Evolutionary conservation across 2,113 vertebrate species (phyloP).

Genomic region (Cynoglossus semilaevis): DNA sequence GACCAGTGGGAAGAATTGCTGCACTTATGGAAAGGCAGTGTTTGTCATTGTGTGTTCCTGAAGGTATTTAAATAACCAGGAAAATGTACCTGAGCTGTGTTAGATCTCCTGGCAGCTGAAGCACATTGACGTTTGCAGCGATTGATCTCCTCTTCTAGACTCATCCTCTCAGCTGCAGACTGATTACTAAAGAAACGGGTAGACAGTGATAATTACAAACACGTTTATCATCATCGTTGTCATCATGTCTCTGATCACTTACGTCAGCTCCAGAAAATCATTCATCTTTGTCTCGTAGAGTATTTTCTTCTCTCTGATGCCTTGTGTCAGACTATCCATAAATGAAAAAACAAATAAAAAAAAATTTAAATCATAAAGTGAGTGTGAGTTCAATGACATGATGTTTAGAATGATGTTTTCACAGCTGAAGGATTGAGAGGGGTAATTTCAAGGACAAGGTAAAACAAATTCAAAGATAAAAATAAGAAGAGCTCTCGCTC

Average conservation of each 20-base stretch:
- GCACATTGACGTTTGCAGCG: constrained; percentile 59
- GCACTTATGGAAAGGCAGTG: no score
- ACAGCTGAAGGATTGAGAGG: no score
- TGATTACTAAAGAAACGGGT: constrained; percentile 71
- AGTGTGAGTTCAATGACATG: no score
- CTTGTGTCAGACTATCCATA: constrained; percentile 68
- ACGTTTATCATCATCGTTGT: accelerated
- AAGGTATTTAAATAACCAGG: no score
- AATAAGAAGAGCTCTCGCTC: no score
- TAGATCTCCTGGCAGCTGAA: constrained; percentile 73
- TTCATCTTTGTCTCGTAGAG: constrained; percentile 64
- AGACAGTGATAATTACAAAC: neutral
- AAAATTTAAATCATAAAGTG: no score
- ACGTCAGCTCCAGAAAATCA: constrained; percentile 78
- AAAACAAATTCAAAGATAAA: no score
- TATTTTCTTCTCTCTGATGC: constrained; percentile 69
- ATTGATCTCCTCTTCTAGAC: constrained; percentile 81
- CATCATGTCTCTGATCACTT: constrained; percentile 34
- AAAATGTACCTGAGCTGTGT: constrained; percentile 77
- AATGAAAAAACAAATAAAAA: constrained; percentile 2
- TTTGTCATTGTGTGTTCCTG: no score
- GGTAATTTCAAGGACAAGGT: no score
- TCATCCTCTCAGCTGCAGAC: constrained; percentile 78
- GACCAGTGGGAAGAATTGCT: no score
- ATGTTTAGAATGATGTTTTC: no score